Evolutionary conservation across 2,797 vertebrate genomes (phyloP).

Genomic region (Morus bassanus): DNA sequence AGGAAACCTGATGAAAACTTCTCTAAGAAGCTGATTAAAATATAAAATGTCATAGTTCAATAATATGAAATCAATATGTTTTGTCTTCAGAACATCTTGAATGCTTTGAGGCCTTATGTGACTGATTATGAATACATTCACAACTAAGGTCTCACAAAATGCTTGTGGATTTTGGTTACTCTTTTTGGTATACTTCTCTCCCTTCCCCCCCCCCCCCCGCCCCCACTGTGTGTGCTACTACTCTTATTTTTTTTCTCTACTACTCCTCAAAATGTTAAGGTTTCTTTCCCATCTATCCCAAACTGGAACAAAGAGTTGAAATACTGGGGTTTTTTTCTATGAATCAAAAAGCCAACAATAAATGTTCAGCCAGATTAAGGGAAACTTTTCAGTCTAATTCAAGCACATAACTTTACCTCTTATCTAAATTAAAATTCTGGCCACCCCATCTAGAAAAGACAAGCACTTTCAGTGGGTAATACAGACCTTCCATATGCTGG

Average conservation of each 20-base stretch:
- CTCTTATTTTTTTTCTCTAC: not conserved
- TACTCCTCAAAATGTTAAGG: not conserved
- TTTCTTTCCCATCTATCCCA: not conserved
- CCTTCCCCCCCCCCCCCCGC: too few species aligned
- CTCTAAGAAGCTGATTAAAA: not conserved
- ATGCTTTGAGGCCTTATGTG: not conserved
- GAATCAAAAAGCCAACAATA: not conserved
- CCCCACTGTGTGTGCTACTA: not conserved
- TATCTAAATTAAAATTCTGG: not conserved
- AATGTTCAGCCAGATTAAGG: not conserved
- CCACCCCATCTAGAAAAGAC: not conserved
- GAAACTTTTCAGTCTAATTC: not conserved
- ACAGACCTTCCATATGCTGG: not conserved
- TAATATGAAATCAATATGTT: not conserved
- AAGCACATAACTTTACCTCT: not conserved
- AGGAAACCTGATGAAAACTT: not conserved
- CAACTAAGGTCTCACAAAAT: not conserved
- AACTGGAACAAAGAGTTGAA: not conserved
- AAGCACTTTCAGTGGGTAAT: not conserved
- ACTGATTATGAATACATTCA: not conserved
- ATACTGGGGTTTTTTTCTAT: accelerated
- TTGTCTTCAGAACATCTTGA: not conserved
- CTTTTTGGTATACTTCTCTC: not conserved
- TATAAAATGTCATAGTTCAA: not conserved
- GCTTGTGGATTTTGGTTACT: not conserved